A percentile compares a stretch with the other conserved stretches of the same genome.
phyloP scores from a whole-genome alignment of 2,797 vertebrate species.

The Distichodus sexfasciatus region DNA sequence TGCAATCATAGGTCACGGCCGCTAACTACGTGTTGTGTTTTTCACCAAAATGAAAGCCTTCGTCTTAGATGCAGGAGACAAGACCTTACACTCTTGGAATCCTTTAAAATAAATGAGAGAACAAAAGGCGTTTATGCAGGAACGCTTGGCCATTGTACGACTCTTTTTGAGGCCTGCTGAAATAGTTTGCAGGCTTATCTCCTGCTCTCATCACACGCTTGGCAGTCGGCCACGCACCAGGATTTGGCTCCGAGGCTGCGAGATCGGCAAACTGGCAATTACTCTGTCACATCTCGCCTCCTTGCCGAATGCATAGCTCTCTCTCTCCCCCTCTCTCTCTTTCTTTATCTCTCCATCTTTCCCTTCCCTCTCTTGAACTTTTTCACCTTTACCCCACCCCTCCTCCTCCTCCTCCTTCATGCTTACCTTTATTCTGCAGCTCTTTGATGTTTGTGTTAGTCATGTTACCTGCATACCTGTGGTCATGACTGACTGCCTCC shows the following conservation, averaged over 20 bases:
- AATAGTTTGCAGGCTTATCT: slow-evolving; percentile 63
- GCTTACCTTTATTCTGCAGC: neutral
- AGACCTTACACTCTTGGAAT: slow-evolving; percentile 9
- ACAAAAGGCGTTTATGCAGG: slow-evolving; percentile 31
- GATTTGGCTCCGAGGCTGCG: slow-evolving; percentile 63
- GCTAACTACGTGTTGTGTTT: slow-evolving; percentile 37
- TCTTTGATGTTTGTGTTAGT: slow-evolving; percentile 15
- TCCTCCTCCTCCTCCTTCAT: slow-evolving; percentile 12
- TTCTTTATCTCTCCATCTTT: slow-evolving; percentile 7
- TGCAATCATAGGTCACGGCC: slow-evolving; percentile 21
- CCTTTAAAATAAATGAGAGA: slow-evolving; percentile 1
- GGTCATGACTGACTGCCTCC: neutral
- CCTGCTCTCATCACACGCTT: slow-evolving; percentile 61
- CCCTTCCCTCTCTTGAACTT: neutral
- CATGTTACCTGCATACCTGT: slow-evolving; percentile 31
- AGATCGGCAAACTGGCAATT: slow-evolving; percentile 65
- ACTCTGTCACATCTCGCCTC: slow-evolving; percentile 59
- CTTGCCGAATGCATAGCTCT: slow-evolving; percentile 31
- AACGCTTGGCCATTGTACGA: slow-evolving; percentile 47
- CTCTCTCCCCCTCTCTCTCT: slow-evolving; percentile 8
- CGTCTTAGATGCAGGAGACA: slow-evolving; percentile 13
- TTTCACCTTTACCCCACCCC: neutral
- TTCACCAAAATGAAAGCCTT: slow-evolving; percentile 24
- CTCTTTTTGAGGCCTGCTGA: slow-evolving; percentile 37
- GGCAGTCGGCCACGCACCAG: slow-evolving; percentile 50